Base-by-base conservation (phyloP, 2,888 invertebrate species). In the Neoitamus cyanurus region DNA sequence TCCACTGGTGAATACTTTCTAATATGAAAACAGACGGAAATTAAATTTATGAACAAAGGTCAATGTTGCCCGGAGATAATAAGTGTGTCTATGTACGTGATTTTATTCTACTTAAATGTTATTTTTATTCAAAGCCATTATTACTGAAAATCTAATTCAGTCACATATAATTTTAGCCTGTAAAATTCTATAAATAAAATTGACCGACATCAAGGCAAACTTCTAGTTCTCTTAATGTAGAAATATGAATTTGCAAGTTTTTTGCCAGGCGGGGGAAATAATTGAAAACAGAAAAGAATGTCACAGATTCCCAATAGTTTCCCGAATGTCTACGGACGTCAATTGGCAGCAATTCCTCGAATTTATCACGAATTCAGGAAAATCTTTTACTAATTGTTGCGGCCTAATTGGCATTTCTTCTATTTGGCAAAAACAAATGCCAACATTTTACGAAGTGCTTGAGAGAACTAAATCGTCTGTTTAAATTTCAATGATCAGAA, bases 191-290 rank as follows among this genome's bases (percentile, higher is more conserved):
- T 48, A 78, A 48, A 48, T 78, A 78, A 30, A 30, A 58, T 78
- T 78, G 78, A 78, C 78, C 78, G 78, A 58, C 78, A 78, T 78
- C 78, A 78, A 78, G 78, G 78, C 31, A 78, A 78, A 58, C 9
- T 42, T 42, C n/a, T 78, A 70, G 30, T 70, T n/a, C 31, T 30
- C n/a, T n/a, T 5, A 31, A 11, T 70, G 31, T 70, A 34, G 11
- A 31, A 31, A 34, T 70, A 34, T 70, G 70, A 70, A 70, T 70
- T 34, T 70, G 70, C 70, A 70, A 20, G 15, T 25, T 34, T 70
- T 13, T n/a, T 31, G 31, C 30, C 6, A 70, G n/a, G 25, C 70
- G 70, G 20, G 20, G 20, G 58, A 58, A 58, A 7, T 25, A 15
- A 36, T 15, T 37, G 5, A 34, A 73, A 34, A 46, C 30, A n/a